Conservation (phyloP, 2,888 invertebrate genomes). For the Pimpla rufipes region DNA sequence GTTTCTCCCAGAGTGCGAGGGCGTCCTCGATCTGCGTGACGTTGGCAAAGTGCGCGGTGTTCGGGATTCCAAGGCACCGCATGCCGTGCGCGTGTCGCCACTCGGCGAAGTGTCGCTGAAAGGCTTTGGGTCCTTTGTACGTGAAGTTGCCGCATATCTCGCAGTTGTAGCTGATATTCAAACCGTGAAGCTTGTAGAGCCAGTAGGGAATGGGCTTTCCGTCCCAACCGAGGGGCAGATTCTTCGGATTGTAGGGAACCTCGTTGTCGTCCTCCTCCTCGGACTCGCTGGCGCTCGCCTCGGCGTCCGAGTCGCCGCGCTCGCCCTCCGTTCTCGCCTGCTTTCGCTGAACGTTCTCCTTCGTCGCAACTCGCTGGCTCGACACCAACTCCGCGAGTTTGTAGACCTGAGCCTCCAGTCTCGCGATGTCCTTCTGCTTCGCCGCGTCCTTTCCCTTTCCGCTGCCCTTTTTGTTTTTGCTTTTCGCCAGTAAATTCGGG, state of each 20-base stretch:
- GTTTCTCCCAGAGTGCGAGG: slow-evolving; percentile 98
- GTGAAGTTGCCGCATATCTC: slow-evolving; percentile 99
- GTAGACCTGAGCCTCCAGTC: slow-evolving; percentile 96
- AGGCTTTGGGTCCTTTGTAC: slow-evolving; percentile 99
- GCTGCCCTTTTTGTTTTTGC: slow-evolving; percentile 90
- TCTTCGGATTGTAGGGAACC: slow-evolving; percentile 99
- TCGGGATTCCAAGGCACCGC: slow-evolving; percentile 99
- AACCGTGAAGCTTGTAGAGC: slow-evolving; percentile 99
- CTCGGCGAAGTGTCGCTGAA: slow-evolving; percentile 99
- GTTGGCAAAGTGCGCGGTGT: slow-evolving; percentile 99
- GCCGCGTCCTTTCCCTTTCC: slow-evolving; percentile 88
- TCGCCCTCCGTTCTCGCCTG: slow-evolving; percentile 98
- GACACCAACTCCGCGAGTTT: slow-evolving; percentile 94
- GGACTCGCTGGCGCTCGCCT: slow-evolving; percentile 92
- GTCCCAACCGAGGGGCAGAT: slow-evolving; percentile 99
- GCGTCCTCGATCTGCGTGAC: slow-evolving; percentile 99
- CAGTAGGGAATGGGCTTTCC: slow-evolving; percentile 98
- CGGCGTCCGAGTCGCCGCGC: slow-evolving; percentile 95
- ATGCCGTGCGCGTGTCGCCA: slow-evolving; percentile 97
- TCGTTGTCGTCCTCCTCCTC: slow-evolving; percentile 96
- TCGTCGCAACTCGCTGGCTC: slow-evolving; percentile 95
- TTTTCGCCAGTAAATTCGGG: slow-evolving; percentile 96
- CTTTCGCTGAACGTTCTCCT: slow-evolving; percentile 99
- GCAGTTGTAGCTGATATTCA: slow-evolving; percentile 99
- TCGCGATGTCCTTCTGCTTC: slow-evolving; percentile 94